A percentile compares a stretch with the other conserved stretches of the same genome.
Conservation (phyloP, 1,140 invertebrate genomes). For the Mercenaria mercenaria region DNA sequence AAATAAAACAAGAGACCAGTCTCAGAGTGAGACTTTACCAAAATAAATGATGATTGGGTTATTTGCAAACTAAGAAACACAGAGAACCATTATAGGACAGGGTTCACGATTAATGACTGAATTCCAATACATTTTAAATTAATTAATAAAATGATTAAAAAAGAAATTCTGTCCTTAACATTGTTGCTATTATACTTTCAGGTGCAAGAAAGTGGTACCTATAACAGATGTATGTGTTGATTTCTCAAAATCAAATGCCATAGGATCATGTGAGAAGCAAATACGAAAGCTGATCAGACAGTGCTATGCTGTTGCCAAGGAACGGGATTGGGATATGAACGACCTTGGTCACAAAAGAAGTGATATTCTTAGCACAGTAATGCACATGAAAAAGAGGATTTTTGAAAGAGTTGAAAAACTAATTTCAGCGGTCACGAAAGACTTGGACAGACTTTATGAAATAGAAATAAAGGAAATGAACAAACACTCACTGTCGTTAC, state of each 20-base stretch:
- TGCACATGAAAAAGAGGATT: constrained; percentile 20
- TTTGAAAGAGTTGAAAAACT: constrained; percentile 43
- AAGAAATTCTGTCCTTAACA: too few species aligned
- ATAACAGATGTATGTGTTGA: constrained; percentile 30
- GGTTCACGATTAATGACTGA: too few species aligned
- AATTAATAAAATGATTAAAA: too few species aligned
- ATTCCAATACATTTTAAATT: too few species aligned
- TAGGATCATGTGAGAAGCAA: not conserved
- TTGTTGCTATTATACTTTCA: too few species aligned
- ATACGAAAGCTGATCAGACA: not conserved
- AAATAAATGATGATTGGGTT: too few species aligned
- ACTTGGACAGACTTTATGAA: constrained; percentile 34
- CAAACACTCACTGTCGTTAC: constrained; percentile 25
- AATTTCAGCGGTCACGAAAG: not conserved
- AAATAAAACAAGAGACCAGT: too few species aligned
- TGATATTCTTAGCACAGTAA: constrained; percentile 25
- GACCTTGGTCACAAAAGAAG: constrained; percentile 28
- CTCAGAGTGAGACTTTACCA: too few species aligned
- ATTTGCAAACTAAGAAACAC: too few species aligned
- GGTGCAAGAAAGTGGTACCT: constrained; percentile 1
- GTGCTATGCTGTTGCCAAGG: constrained; percentile 44
- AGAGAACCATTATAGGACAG: too few species aligned
- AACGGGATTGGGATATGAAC: constrained; percentile 47
- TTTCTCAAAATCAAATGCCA: not conserved
- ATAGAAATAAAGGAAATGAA: constrained; percentile 45